Evolutionary conservation across 2,113 vertebrate genomes (phyloP).

Genomic region (Picathartes gymnocephalus): DNA sequence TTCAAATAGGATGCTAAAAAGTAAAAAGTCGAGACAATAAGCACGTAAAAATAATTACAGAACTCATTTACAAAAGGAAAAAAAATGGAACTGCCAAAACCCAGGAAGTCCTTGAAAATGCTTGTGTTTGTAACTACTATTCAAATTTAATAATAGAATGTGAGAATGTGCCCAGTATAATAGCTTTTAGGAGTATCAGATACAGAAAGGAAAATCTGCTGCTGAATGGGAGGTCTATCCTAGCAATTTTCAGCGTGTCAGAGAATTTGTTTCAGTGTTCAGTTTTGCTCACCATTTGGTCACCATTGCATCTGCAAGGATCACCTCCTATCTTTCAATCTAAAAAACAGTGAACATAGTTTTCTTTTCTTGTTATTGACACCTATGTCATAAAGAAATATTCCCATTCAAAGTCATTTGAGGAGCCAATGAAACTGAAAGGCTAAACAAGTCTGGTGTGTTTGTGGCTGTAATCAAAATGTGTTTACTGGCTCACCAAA

Average conservation of each 20-base stretch:
- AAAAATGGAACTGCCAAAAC: background rate
- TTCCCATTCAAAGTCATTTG: background rate
- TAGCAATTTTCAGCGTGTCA: background rate
- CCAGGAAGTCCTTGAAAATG: constrained; percentile 41
- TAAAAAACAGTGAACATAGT: background rate
- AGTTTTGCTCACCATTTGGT: background rate
- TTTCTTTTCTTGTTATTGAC: background rate
- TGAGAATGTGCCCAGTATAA: background rate
- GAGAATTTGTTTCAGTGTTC: background rate
- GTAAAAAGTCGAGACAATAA: background rate
- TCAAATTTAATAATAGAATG: constrained; percentile 35
- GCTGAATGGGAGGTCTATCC: background rate
- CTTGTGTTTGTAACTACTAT: background rate
- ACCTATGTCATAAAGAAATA: background rate
- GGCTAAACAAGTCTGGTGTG: background rate
- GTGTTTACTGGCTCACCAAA: background rate
- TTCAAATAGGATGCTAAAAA: background rate
- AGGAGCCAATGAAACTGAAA: background rate
- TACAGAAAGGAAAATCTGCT: background rate
- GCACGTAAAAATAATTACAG: background rate
- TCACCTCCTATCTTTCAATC: background rate
- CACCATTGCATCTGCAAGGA: background rate
- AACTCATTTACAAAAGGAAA: background rate
- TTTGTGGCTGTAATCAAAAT: background rate
- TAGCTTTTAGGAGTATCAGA: background rate